Percentiles rank a stretch among this genome's conserved stretches.
Evolutionary conservation across 1,140 invertebrate genomes (phyloP).

Genomic region (Cherax quadricarinatus): DNA sequence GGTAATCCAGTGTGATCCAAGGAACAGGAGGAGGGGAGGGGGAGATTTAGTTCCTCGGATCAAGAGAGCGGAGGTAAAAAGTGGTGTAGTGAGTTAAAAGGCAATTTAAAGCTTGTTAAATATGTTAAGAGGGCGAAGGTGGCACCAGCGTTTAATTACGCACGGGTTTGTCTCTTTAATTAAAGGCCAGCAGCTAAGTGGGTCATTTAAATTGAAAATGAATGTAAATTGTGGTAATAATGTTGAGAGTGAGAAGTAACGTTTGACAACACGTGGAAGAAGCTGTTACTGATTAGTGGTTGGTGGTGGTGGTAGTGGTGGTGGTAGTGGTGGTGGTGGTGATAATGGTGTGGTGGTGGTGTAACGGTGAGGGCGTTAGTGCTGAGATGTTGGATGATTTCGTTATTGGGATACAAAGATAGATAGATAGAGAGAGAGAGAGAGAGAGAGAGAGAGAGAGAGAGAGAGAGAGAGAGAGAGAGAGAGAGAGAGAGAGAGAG

Average conservation of each 20-base stretch:
- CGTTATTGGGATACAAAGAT: no score
- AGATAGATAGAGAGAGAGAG: no score
- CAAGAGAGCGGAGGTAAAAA: no score
- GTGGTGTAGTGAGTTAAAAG: background rate
- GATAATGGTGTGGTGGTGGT: background rate
- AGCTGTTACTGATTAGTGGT: background rate
- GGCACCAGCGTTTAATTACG: background rate
- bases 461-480: no score
- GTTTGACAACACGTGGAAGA: background rate
- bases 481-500: no score
- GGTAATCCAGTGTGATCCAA: no score
- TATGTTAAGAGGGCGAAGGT: background rate
- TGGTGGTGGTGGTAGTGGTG: conserved; percentile 11
- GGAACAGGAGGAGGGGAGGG: no score
- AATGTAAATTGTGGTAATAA: conserved; percentile 4
- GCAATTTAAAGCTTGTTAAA: background rate
- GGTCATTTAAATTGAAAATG: conserved; percentile 12
- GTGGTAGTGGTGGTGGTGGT: background rate
- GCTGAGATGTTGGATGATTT: no score
- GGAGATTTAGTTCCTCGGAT: no score
- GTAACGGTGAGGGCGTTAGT: no score
- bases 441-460: background rate
- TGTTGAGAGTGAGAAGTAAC: background rate
- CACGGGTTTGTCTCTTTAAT: conserved; percentile 1
- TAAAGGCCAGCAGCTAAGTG: background rate